A percentile compares a stretch with the other conserved stretches of the same genome.
Conservation (phyloP, 1,140 invertebrate species). For the Drosophila rufa region DNA sequence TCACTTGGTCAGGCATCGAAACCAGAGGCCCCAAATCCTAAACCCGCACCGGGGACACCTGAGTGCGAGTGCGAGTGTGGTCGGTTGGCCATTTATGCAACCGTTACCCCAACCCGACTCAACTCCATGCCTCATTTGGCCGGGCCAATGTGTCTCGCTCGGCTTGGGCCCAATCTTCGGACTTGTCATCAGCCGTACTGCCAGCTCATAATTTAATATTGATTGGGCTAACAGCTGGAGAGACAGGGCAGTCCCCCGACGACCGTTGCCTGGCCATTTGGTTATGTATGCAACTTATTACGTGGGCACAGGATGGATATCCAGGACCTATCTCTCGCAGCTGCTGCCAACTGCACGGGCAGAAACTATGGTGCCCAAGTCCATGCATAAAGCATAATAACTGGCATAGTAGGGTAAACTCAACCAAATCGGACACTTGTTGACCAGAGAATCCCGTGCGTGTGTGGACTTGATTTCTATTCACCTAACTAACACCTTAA, state of each 20-base stretch:
- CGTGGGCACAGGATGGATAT: conserved; percentile 20
- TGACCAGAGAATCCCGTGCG: background rate
- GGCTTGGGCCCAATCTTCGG: conserved; percentile 40
- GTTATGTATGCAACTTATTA: conserved; percentile 52
- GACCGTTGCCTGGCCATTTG: conserved; percentile 31
- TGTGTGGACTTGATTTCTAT: background rate
- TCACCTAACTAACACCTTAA: conserved; percentile 3
- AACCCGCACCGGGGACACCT: conserved; percentile 20
- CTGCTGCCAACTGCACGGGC: conserved; percentile 30
- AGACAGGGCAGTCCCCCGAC: background rate
- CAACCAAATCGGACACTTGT: conserved; percentile 39
- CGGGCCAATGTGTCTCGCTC: conserved; percentile 43
- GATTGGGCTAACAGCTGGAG: conserved; percentile 50
- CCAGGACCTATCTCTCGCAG: conserved; percentile 15
- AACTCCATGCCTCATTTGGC: conserved; percentile 46
- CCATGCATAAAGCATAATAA: conserved; percentile 1
- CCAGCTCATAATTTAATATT: conserved; percentile 65
- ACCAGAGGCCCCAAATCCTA: conserved; percentile 1
- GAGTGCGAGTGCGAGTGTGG: conserved; percentile 33
- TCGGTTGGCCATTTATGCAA: conserved; percentile 33
- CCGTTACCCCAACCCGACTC: conserved; percentile 8
- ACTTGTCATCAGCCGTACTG: conserved; percentile 24
- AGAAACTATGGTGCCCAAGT: conserved; percentile 15
- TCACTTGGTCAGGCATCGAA: conserved; percentile 65
- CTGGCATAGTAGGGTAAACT: conserved; percentile 15